A percentile compares a stretch with the other conserved stretches of the same genome.
Evolutionary conservation across 2,113 vertebrate species (phyloP).

Genomic region (Urocolius indicus): DNA sequence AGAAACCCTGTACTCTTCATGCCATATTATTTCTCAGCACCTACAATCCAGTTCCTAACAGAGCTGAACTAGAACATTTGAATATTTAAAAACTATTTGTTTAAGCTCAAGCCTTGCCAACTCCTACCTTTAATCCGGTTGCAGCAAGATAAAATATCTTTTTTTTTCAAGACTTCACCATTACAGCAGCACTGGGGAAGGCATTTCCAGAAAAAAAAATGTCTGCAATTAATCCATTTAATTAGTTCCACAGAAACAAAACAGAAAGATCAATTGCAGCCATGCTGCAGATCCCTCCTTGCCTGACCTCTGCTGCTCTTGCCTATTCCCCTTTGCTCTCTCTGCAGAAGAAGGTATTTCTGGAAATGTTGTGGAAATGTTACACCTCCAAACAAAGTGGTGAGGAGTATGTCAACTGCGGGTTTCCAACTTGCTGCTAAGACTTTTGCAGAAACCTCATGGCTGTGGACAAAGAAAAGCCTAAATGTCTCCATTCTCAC

Average conservation of each 20-base stretch:
- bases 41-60: not conserved
- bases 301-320: constrained; percentile 57
- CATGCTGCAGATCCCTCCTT: not conserved
- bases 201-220: constrained; percentile 8
- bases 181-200: not conserved
- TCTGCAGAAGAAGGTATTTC: constrained; percentile 68
- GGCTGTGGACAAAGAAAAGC: not conserved
- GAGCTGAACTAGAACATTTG: not conserved
- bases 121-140: not conserved
- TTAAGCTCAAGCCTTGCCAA: not conserved
- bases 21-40: not conserved
- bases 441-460: not conserved
- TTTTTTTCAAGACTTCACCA: not conserved
- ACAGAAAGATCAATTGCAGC: constrained; percentile 53
- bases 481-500: not conserved
- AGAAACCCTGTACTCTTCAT: not conserved
- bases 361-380: constrained; percentile 63
- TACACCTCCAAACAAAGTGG: constrained; percentile 63
- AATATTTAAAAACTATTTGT: not conserved
- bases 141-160: not conserved
- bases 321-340: constrained; percentile 69
- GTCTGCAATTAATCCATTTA: constrained; percentile 38
- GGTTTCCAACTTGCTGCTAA: constrained; percentile 21
- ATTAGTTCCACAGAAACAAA: constrained; percentile 61
- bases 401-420: constrained; percentile 4